These are phyloP conservation scores for Pseudois nayaur DNA, from an alignment of 2,113 vertebrate species.

Conservation along the genomic window DNA sequence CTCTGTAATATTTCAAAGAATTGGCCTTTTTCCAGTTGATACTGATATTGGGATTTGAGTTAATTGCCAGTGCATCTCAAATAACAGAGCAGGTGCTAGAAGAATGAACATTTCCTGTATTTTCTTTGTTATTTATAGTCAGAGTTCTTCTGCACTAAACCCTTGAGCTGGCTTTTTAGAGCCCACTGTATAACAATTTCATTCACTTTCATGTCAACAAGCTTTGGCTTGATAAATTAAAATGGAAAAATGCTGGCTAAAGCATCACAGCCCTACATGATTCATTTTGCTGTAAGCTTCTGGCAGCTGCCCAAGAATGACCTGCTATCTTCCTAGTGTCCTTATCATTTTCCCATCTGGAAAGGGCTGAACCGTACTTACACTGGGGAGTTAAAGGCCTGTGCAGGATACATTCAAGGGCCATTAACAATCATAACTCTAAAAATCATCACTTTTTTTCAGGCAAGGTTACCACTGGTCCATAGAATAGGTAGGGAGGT, in stretches of 20 bases:
- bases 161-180: slow-evolving; percentile 73
- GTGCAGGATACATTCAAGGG: slow-evolving; percentile 71
- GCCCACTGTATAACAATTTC: slow-evolving; percentile 68
- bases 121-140: slow-evolving; percentile 73
- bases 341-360: slow-evolving; percentile 75
- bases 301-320: slow-evolving; percentile 73
- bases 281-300: slow-evolving; percentile 78
- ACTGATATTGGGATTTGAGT: slow-evolving; percentile 26
- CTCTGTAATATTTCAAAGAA: slow-evolving; percentile 53
- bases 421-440: slow-evolving; percentile 78
- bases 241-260: slow-evolving; percentile 75
- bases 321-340: slow-evolving; percentile 60
- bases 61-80: slow-evolving; percentile 42
- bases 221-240: slow-evolving; percentile 80
- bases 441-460: slow-evolving; percentile 68
- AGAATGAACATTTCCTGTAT: slow-evolving; percentile 32
- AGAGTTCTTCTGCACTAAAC: slow-evolving; percentile 62
- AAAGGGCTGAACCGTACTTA: slow-evolving; percentile 67
- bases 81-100: slow-evolving; percentile 40
- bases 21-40: slow-evolving; percentile 42
- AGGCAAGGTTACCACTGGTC: slow-evolving; percentile 71
- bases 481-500: slow-evolving; percentile 51
- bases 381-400: slow-evolving; percentile 64
- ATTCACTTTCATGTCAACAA: slow-evolving; percentile 79
- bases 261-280: slow-evolving; percentile 28